These are phyloP conservation scores for Ceraclea dissimilis DNA, from an alignment of 2,888 invertebrate species.

Conservation along the genomic window DNA sequence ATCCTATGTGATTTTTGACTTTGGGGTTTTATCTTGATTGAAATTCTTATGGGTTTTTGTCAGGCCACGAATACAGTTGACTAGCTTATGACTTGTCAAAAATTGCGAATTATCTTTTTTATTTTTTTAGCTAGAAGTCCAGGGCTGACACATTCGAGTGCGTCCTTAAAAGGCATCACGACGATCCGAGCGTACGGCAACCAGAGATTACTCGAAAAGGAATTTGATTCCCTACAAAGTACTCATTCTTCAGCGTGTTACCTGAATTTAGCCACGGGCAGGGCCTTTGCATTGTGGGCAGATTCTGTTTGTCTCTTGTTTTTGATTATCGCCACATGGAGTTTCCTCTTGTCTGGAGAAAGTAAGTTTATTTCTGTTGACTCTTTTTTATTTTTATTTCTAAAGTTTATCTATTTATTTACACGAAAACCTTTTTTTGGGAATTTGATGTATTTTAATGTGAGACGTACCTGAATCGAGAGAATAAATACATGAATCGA, in stretches of 20 bases:
- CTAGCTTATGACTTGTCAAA: too few relatives aligned
- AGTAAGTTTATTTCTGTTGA: slow-evolving; percentile 28
- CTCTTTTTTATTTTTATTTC: background rate
- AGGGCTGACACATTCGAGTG: slow-evolving; percentile 73
- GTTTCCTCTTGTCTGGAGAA: slow-evolving; percentile 42
- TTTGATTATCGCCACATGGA: slow-evolving; percentile 56
- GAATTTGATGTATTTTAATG: too few relatives aligned
- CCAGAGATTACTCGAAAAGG: slow-evolving; percentile 52
- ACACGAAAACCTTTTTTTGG: background rate
- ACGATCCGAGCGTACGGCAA: slow-evolving; percentile 73
- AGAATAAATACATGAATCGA: too few relatives aligned
- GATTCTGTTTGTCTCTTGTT: slow-evolving; percentile 59
- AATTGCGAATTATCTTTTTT: background rate
- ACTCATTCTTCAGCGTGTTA: slow-evolving; percentile 61
- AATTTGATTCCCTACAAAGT: slow-evolving; percentile 55
- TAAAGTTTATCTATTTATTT: background rate
- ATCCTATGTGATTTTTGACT: too few relatives aligned
- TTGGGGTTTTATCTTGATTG: too few relatives aligned
- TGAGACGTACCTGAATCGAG: too few relatives aligned
- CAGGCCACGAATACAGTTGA: too few relatives aligned
- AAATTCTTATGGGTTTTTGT: too few relatives aligned
- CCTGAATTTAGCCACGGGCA: slow-evolving; percentile 55
- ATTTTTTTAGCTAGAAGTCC: slow-evolving; percentile 65
- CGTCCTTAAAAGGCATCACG: slow-evolving; percentile 69
- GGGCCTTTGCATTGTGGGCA: slow-evolving; percentile 58